These are phyloP conservation scores for Papilio polytes DNA, from an alignment of 1,140 invertebrate genomes.

Conservation along the genomic window DNA sequence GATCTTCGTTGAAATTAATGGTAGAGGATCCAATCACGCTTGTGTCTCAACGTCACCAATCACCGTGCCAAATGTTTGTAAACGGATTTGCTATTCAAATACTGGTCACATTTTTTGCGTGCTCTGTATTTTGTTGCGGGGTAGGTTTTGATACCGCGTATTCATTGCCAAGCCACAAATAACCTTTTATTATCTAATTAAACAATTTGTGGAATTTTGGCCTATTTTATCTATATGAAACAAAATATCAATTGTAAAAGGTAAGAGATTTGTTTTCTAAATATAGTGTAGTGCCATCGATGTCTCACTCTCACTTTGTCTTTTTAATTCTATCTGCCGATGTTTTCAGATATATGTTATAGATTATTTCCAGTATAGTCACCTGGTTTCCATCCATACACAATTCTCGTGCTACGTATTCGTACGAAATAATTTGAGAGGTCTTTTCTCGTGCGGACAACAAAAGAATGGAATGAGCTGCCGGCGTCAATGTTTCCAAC, in stretches of 20 bases:
- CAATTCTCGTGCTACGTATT: too few relatives aligned
- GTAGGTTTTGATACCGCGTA: conserved; percentile 1
- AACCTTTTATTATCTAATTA: conserved; percentile 6
- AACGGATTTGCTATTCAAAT: background rate
- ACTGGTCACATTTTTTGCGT: conserved; percentile 1
- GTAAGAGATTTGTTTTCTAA: background rate
- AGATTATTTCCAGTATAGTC: too few relatives aligned
- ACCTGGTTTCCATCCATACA: too few relatives aligned
- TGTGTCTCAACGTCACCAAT: conserved; percentile 63
- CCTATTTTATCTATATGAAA: too few relatives aligned
- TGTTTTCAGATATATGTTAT: background rate
- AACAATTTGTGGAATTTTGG: background rate
- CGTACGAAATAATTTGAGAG: too few relatives aligned
- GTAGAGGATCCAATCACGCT: conserved; percentile 80
- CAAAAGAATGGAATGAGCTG: too few relatives aligned
- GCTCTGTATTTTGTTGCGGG: background rate
- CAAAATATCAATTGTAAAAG: too few relatives aligned
- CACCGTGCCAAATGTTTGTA: conserved; percentile 38
- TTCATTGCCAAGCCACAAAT: conserved; percentile 19
- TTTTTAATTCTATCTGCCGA: too few relatives aligned
- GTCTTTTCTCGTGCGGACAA: too few relatives aligned
- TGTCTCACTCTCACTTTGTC: too few relatives aligned
- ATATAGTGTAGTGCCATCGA: too few relatives aligned
- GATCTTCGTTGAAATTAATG: conserved; percentile 83
- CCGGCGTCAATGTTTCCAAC: too few relatives aligned